These are phyloP conservation scores for Agrenia bidenticulata DNA, from an alignment of 2,888 invertebrate genomes.

Conservation along the genomic window DNA sequence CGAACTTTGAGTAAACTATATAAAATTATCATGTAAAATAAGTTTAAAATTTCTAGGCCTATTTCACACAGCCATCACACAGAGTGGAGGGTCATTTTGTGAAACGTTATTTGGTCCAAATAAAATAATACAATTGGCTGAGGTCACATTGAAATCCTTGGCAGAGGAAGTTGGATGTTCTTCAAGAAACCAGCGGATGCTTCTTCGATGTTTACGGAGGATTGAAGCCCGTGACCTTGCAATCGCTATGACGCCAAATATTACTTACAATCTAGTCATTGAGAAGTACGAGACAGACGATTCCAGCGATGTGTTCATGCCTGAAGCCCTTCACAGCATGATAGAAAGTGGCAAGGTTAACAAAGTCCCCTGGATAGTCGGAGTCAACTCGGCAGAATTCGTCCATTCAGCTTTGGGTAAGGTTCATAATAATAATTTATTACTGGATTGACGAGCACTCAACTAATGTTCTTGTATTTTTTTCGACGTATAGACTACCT, in stretches of 20 bases:
- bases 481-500: too few relatives aligned
- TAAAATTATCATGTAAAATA: too few relatives aligned
- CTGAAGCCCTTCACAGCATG: constrained; percentile 30
- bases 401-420: constrained; percentile 22
- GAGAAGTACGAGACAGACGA: constrained; percentile 34
- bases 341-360: constrained; percentile 33
- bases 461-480: too few relatives aligned
- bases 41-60: constrained; percentile 19
- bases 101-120: too few relatives aligned
- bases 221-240: constrained; percentile 27
- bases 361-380: constrained; percentile 33
- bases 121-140: too few relatives aligned
- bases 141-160: constrained; percentile 19
- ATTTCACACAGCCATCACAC: constrained; percentile 35
- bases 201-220: constrained; percentile 25
- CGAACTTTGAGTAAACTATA: too few relatives aligned
- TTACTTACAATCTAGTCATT: constrained; percentile 24
- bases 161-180: constrained; percentile 33
- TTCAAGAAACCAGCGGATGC: not conserved
- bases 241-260: constrained; percentile 9
- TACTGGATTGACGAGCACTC: too few relatives aligned
- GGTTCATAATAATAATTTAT: too few relatives aligned
- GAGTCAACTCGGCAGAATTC: constrained; percentile 34
- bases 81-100: constrained; percentile 27
- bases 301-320: constrained; percentile 29